Base-by-base conservation (phyloP, 2,888 invertebrate genomes). In the Dryococelus australis region DNA sequence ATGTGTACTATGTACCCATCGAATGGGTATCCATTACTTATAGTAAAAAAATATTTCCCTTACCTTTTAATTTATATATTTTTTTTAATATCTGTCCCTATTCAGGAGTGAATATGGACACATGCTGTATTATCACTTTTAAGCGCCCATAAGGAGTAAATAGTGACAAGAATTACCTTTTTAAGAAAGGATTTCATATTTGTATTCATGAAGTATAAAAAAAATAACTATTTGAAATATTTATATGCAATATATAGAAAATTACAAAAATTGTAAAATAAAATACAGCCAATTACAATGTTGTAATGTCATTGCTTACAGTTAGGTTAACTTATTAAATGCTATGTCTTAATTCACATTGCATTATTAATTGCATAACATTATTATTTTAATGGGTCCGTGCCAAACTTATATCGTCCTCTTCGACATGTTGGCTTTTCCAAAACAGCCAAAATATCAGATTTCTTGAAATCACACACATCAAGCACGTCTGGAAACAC, bases 51-150 rank as follows among this genome's bases (percentile, higher is more conserved):
- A n/a, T 65, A n/a, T 65, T n/a, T 16, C 16, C 8, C 24, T 20
- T 65, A 12, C 13, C n/a, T 27, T 24, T 35, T 83, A 35, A 83
- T n/a, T 24, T 35, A 83, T 8, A 35, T 83, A 24, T 24, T 20
- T 35, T 83, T 83, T 83, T 83, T 12, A 24, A 35, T 83, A 8
- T 6, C 35, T 4, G 83, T 83, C 83, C 83, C 83, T 83, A 83
- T 83, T 83, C 83, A 83, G 28, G 28, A 0, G 83, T 83, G 8
- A 83, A 83, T 83, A 83, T 0, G 35, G 9, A 28, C 28, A 83
- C 83, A 27, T 83, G 83, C 20, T 16, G 28, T 83, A 24, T 83
- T 13, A 47, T 47, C 35, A 35, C 20, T 24, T 20, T 24, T 83
- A 5, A 24, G 43, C 8, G 16, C 35, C 83, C 13, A 16, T 24